These are phyloP conservation scores for Irena cyanogastra DNA, from an alignment of 2,113 vertebrate species.

Conservation along the genomic window DNA sequence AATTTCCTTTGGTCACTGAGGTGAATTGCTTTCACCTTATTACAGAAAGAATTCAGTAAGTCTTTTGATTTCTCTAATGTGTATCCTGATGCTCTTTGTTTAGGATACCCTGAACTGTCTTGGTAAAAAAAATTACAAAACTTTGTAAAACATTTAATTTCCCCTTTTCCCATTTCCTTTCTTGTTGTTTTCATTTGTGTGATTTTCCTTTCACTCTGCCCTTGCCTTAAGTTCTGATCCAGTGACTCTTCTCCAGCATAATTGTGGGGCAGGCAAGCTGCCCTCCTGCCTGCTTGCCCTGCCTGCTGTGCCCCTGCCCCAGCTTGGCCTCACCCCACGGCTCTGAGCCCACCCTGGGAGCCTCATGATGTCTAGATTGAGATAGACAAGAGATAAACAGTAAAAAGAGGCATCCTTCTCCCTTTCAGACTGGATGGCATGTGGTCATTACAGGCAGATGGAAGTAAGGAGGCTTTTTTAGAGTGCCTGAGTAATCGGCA, in stretches of 20 bases:
- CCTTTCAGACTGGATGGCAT: neutral
- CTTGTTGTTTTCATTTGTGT: neutral
- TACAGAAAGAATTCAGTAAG: neutral
- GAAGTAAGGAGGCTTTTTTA: neutral
- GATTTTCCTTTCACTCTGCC: neutral
- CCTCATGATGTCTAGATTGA: neutral
- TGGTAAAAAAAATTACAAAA: neutral
- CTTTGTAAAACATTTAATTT: neutral
- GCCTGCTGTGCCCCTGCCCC: neutral
- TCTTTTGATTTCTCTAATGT: neutral
- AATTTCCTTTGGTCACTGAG: neutral
- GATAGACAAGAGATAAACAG: neutral
- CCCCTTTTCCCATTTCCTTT: neutral
- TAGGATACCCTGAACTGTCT: neutral
- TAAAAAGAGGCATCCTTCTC: neutral
- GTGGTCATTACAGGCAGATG: neutral
- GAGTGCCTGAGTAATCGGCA: neutral
- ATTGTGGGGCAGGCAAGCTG: neutral
- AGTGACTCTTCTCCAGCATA: neutral
- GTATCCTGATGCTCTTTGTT: neutral
- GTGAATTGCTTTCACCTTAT: neutral
- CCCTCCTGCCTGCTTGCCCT: neutral
- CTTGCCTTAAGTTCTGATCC: neutral
- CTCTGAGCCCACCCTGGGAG: neutral
- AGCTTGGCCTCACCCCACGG: fast-evolving